Base-by-base conservation (phyloP, 2,113 vertebrate species). In the Puffinus mauretanicus region DNA sequence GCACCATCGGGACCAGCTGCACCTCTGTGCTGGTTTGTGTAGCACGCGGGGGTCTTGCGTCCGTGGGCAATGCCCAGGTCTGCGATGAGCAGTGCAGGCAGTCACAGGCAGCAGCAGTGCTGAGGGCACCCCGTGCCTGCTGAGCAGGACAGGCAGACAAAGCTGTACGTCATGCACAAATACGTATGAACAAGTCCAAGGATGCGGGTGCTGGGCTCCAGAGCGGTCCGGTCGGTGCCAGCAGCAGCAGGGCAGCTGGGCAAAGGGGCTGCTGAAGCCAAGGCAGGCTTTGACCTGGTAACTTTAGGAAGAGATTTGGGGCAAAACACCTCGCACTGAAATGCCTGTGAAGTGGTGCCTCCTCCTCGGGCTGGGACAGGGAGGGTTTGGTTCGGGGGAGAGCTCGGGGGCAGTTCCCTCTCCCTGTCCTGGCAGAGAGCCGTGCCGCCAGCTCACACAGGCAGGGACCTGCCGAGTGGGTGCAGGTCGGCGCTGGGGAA, bases 181-280 rank as follows among this genome's bases (percentile, higher is more conserved):
- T 2, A 3, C 3, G 4, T 2, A 3, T 3, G 65, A 9, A 9
- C 57, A 18, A 6, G 29, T 2, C 40, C 32, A 12, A 3, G 42
- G 24, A 15, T 11, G 67, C 6, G 9, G 61, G n/a, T 22, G 55
- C 21, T 22, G 64, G 42, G 10, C 3, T 13, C 27, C n/a, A 4
- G 42, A 7, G 54, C 5, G 9, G 3, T 9, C 36, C 25, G 54
- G 26, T 11, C 0, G 2, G 49, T 57, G 77, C 64, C 55, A 24
- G 30, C 25, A 21, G 32, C 27, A 7, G 30, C 26, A 5, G 30
- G 17, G 19, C 32, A 44, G n/a, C 10, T 1, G 1, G n/a, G 67
- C 42, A 71, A 47, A n/a, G 46, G 7, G 34, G 30, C 32, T 64
- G 75, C 61, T 40, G 55, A 15, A 34, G 46, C 26, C 60, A 29